phyloP scores from a whole-genome alignment of 2,113 vertebrate species.

The Merops nubicus region DNA sequence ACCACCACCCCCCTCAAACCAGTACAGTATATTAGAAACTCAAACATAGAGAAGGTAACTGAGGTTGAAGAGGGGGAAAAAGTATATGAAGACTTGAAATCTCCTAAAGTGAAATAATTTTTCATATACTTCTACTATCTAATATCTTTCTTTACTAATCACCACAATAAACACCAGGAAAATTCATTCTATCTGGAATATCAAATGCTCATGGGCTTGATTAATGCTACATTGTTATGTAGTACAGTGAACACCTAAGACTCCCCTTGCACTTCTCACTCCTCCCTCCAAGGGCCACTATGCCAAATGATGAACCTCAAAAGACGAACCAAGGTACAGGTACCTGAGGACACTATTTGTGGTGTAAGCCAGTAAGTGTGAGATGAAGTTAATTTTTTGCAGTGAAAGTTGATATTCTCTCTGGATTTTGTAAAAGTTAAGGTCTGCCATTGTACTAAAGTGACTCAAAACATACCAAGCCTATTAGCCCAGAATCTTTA shows the following conservation, averaged over 20 bases:
- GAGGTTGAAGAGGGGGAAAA: not conserved
- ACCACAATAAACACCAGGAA: not conserved
- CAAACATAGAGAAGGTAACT: not conserved
- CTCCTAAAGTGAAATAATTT: not conserved
- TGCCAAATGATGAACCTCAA: no score
- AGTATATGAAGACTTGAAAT: not conserved
- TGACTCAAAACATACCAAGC: not conserved
- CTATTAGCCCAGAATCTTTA: not conserved
- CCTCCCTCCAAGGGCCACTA: not conserved
- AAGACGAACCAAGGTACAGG: not conserved
- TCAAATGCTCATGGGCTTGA: not conserved
- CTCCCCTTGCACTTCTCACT: not conserved
- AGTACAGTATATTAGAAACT: not conserved
- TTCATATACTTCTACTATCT: not conserved
- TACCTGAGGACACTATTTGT: not conserved
- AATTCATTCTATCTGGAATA: not conserved
- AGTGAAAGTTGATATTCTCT: not conserved
- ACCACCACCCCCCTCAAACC: no score
- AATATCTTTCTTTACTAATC: not conserved
- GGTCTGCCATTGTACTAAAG: not conserved
- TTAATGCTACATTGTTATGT: accelerated
- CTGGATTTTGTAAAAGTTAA: not conserved
- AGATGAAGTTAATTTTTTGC: not conserved
- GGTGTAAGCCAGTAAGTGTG: not conserved
- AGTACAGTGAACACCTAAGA: not conserved